phyloP scores from a whole-genome alignment of 2,888 invertebrate genomes.

The Megalurothrips usitatus region DNA sequence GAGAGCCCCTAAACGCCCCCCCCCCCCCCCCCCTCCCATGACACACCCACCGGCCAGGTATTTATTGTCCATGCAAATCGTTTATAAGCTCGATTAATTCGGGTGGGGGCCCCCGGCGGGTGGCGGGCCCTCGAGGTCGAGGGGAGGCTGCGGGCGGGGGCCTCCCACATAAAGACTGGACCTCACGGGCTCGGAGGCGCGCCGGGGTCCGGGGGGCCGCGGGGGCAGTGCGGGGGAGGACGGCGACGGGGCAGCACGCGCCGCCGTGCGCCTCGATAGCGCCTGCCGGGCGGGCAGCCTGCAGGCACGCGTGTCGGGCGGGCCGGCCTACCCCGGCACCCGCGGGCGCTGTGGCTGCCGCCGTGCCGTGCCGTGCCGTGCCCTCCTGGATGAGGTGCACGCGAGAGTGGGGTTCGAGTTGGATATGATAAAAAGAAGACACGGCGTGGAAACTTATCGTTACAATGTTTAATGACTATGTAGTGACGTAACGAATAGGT shows the following conservation, averaged over 20 bases:
- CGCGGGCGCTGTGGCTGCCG: no score
- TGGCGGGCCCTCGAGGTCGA: not conserved
- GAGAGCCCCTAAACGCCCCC: not conserved
- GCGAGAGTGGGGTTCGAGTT: not conserved
- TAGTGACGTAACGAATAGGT: not conserved
- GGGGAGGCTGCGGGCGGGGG: not conserved
- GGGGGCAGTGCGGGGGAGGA: not conserved
- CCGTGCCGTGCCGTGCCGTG: no score
- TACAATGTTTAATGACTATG: not conserved
- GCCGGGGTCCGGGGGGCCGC: not conserved
- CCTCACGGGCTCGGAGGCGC: not conserved
- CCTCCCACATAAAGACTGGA: not conserved
- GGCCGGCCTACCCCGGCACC: no score
- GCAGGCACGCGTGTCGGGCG: no score
- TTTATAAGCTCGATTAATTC: slow-evolving; percentile 21
- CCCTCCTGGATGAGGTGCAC: no score
- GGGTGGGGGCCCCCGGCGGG: not conserved
- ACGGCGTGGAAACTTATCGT: no score
- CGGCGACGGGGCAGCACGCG: no score
- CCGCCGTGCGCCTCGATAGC: no score
- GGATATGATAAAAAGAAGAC: no score
- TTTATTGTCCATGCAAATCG: slow-evolving; percentile 16
- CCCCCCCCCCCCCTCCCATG: not conserved
- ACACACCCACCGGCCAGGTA: slow-evolving; percentile 6
- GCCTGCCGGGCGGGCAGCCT: no score